Percentiles rank a stretch among this genome's conserved stretches.
These are phyloP conservation scores for Nesometra sesokonis DNA, from an alignment of 35 echinoderm and acorn worm species.

Conservation along the genomic window DNA sequence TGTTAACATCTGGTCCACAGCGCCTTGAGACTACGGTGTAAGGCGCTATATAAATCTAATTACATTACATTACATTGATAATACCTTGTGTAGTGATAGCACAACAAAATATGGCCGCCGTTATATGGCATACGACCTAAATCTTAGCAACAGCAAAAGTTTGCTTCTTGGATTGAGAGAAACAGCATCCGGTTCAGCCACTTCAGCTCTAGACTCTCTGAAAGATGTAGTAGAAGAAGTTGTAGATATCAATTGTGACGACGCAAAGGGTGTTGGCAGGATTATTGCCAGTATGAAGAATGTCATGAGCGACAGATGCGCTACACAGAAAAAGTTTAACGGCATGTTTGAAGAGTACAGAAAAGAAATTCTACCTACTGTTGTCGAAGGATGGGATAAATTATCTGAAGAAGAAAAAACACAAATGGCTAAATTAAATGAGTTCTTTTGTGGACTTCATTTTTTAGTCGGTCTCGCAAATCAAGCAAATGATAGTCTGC, in stretches of 20 bases:
- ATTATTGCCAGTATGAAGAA: slow-evolving; percentile 21
- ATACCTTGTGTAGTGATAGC: slow-evolving; percentile 34
- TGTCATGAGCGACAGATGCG: slow-evolving; percentile 40
- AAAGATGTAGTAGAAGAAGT: slow-evolving; percentile 28
- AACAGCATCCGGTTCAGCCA: slow-evolving; percentile 9
- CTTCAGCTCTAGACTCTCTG: neutral
- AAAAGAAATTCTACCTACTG: slow-evolving; percentile 9
- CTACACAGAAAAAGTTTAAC: slow-evolving; percentile 27
- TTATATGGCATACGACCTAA: slow-evolving; percentile 1
- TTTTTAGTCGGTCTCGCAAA: slow-evolving; percentile 41
- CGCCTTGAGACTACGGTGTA: too few species aligned
- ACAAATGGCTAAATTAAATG: slow-evolving; percentile 8
- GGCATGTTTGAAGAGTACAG: slow-evolving; percentile 5
- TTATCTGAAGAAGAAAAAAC: slow-evolving; percentile 9
- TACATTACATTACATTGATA: too few species aligned
- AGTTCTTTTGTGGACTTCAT: slow-evolving; percentile 40
- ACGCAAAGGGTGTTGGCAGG: neutral
- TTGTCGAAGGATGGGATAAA: neutral
- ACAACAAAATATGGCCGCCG: slow-evolving; percentile 11
- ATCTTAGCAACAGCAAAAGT: neutral
- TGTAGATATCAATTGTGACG: neutral
- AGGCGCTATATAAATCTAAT: too few species aligned
- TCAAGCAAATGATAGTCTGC: slow-evolving; percentile 17
- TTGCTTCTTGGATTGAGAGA: slow-evolving; percentile 19
- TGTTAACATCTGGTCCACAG: too few species aligned